phyloP scores from a whole-genome alignment of 1,140 invertebrate genomes.

The Bombus vancouverensis region DNA sequence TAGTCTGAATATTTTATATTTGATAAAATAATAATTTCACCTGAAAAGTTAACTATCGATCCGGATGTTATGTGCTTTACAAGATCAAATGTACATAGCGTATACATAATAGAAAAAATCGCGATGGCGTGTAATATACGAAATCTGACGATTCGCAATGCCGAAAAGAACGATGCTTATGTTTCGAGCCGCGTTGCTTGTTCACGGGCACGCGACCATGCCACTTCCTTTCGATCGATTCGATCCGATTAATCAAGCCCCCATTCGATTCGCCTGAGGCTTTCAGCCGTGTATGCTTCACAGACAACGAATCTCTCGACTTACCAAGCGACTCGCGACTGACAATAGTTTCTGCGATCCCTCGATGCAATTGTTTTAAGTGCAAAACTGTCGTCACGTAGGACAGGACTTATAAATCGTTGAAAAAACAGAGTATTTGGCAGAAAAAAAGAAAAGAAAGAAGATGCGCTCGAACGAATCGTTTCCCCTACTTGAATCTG shows the following conservation, averaged over 20 bases:
- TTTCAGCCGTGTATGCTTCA: conserved; percentile 33
- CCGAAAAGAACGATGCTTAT: conserved; percentile 35
- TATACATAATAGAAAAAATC: conserved; percentile 36
- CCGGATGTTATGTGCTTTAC: conserved; percentile 37
- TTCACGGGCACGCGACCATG: conserved; percentile 37
- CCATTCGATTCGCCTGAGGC: conserved; percentile 23
- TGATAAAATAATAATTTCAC: not conserved
- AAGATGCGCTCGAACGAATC: conserved; percentile 23
- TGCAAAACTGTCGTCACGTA: conserved; percentile 13
- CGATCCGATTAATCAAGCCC: conserved; percentile 39
- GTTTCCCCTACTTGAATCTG: not conserved
- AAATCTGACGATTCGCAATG: conserved; percentile 42
- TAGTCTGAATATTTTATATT: not conserved
- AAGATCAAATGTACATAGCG: conserved; percentile 45
- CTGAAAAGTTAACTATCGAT: not conserved
- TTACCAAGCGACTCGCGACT: conserved; percentile 35
- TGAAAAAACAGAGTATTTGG: not conserved
- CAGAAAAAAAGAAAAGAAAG: not conserved
- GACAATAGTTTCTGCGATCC: conserved; percentile 22
- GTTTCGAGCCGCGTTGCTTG: conserved; percentile 30
- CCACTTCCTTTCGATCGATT: conserved; percentile 51
- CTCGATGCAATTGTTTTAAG: conserved; percentile 13
- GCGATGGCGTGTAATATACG: conserved; percentile 24
- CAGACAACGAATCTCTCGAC: conserved; percentile 62
- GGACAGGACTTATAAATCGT: conserved; percentile 37